A percentile compares a stretch with the other conserved stretches of the same genome.
phyloP scores from a whole-genome alignment of 2,888 invertebrate species.

The Epsilonema sp. region DNA sequence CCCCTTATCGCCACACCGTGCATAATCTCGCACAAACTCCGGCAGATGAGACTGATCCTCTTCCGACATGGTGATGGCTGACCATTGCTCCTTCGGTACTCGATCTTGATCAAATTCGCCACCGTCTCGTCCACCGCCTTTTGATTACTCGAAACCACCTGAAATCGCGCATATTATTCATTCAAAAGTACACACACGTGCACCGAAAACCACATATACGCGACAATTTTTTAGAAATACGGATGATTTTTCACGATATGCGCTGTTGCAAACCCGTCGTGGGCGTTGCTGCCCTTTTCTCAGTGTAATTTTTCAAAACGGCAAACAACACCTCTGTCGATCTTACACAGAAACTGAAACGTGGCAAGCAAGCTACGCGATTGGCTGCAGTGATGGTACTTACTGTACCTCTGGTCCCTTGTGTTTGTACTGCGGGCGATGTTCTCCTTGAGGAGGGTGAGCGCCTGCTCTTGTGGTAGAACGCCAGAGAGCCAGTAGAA shows the following conservation, averaged over 20 bases:
- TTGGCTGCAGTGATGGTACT: background rate
- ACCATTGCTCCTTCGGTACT: constrained; percentile 11
- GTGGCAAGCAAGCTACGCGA: too few species aligned
- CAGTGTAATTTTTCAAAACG: too few species aligned
- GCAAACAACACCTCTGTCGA: too few species aligned
- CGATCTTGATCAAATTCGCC: constrained; percentile 10
- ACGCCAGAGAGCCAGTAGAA: constrained; percentile 13
- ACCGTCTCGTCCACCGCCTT: constrained; percentile 12
- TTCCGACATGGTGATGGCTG: background rate
- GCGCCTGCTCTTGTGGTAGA: constrained; percentile 12
- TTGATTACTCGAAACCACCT: constrained; percentile 12
- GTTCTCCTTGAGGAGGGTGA: constrained; percentile 12
- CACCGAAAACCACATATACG: too few species aligned
- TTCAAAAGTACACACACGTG: too few species aligned
- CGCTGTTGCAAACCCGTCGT: too few species aligned
- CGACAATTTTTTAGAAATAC: too few species aligned
- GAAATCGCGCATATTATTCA: background rate
- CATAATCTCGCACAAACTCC: constrained; percentile 12
- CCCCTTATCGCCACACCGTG: constrained; percentile 14
- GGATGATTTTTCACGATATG: too few species aligned
- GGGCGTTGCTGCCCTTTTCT: too few species aligned
- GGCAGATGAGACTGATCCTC: too few species aligned
- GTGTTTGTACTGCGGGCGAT: constrained; percentile 13
- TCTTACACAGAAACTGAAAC: too few species aligned
- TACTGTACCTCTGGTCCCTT: constrained; percentile 10